Evolutionary conservation across 1,140 invertebrate species (phyloP).

Genomic region (Colletes latitarsis): DNA sequence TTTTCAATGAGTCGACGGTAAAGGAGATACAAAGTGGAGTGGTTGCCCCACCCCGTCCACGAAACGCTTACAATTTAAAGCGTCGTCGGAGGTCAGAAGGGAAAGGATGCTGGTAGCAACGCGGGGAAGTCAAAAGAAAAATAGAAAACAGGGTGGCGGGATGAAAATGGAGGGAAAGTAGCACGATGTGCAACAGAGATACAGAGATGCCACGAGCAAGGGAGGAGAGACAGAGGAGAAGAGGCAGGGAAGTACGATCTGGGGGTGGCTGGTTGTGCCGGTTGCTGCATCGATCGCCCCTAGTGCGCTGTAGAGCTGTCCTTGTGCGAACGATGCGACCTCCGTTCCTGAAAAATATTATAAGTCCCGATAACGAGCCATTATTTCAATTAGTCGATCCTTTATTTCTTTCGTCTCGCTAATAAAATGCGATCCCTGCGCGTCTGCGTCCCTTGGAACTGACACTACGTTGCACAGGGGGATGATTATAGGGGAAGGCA

Average conservation of each 20-base stretch:
- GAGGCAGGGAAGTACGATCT: slow-evolving; percentile 37
- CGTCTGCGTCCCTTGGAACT: no score
- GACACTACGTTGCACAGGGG: no score
- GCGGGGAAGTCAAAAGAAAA: neutral
- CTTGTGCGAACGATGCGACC: slow-evolving; percentile 38
- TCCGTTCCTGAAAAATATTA: slow-evolving; percentile 49
- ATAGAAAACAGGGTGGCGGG: no score
- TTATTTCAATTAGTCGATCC: neutral
- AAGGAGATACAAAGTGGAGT: no score
- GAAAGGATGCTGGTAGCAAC: neutral
- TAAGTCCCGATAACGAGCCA: slow-evolving; percentile 46
- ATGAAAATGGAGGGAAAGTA: neutral
- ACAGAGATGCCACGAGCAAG: neutral
- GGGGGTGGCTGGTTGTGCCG: slow-evolving; percentile 63
- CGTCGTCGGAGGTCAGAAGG: no score
- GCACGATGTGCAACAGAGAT: neutral
- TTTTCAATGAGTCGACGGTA: no score
- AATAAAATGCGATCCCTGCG: no score
- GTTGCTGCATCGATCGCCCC: slow-evolving; percentile 68
- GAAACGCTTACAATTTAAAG: neutral
- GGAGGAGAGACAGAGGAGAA: slow-evolving; percentile 16
- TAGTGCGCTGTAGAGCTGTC: slow-evolving; percentile 47
- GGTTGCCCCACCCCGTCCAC: no score
- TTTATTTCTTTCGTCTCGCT: neutral
- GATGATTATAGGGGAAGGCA: no score